Percentiles rank a stretch among this genome's conserved stretches.
These are phyloP conservation scores for Anticlea derivata DNA, from an alignment of 2,888 invertebrate genomes.

Conservation along the genomic window DNA sequence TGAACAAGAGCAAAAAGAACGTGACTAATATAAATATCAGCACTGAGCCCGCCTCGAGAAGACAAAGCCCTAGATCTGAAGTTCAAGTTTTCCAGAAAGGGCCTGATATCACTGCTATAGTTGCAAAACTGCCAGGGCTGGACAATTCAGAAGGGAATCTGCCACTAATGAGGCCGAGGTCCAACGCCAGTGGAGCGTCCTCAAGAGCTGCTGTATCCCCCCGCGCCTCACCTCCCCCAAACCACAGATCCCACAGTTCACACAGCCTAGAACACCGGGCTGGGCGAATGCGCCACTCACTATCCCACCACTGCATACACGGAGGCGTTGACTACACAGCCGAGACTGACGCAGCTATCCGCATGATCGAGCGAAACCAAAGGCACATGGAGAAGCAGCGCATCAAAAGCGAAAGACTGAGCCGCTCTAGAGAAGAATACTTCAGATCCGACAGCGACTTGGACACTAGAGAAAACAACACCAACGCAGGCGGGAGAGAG, in stretches of 20 bases:
- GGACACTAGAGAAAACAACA: conserved; percentile 57
- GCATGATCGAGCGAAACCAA: conserved; percentile 85
- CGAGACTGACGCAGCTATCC: conserved; percentile 83
- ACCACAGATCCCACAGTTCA: conserved; percentile 71
- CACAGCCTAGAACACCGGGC: conserved; percentile 75
- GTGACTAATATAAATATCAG: conserved; percentile 89
- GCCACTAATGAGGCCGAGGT: conserved; percentile 79
- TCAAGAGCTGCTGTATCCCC: conserved; percentile 75
- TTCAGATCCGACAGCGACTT: conserved; percentile 71
- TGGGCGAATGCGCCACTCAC: conserved; percentile 70
- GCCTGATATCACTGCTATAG: conserved; percentile 90
- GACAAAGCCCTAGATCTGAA: conserved; percentile 78
- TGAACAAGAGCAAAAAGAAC: conserved; percentile 85
- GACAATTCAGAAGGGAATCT: conserved; percentile 71
- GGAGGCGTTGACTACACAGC: conserved; percentile 81
- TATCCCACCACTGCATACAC: conserved; percentile 77
- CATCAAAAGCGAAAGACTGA: conserved; percentile 68
- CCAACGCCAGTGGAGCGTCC: conserved; percentile 83
- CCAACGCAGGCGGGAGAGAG: conserved; percentile 46
- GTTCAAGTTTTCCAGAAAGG: conserved; percentile 90
- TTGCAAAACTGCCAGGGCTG: conserved; percentile 85
- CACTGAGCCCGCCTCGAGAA: conserved; percentile 72
- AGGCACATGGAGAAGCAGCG: conserved; percentile 84
- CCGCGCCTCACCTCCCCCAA: conserved; percentile 54
- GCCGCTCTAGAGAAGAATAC: conserved; percentile 70